A percentile compares a stretch with the other conserved stretches of the same genome.
Evolutionary conservation across 2,888 invertebrate genomes (phyloP).

Genomic region (Tipula helvola): DNA sequence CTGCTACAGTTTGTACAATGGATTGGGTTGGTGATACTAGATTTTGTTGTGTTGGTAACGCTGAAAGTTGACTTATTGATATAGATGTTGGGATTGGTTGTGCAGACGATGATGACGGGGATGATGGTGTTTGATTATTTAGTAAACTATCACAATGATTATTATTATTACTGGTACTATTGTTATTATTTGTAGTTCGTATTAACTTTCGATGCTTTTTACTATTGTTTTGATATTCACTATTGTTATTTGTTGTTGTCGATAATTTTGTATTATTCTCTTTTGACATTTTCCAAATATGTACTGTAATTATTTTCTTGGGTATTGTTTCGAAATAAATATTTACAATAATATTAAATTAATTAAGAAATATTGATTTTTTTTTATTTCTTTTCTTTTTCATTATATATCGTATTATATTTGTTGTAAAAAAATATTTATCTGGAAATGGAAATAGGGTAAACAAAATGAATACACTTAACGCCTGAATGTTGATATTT

Average conservation of each 20-base stretch:
- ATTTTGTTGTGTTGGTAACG: not conserved
- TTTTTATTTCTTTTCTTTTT: not conserved
- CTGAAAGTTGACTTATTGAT: not conserved
- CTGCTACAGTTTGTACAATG: not conserved
- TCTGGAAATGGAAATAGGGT: not conserved
- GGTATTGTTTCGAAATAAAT: not conserved
- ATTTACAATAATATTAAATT: not conserved
- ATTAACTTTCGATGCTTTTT: constrained; percentile 9
- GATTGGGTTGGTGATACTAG: not conserved
- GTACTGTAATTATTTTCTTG: not conserved
- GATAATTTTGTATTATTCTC: not conserved
- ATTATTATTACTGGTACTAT: constrained; percentile 6
- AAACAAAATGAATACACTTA: not conserved
- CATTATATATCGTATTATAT: not conserved
- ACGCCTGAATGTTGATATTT: not conserved
- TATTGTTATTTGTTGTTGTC: not conserved
- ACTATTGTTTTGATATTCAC: not conserved
- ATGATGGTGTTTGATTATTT: not conserved
- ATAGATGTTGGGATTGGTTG: not conserved
- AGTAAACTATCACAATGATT: not conserved
- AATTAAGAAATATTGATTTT: not conserved
- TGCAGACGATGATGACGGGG: not conserved
- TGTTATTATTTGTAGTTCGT: not conserved
- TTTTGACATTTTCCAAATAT: not conserved
- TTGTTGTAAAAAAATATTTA: not conserved